Evolutionary conservation across 2,113 vertebrate genomes (phyloP).

Genomic region (Collichthys lucidus): DNA sequence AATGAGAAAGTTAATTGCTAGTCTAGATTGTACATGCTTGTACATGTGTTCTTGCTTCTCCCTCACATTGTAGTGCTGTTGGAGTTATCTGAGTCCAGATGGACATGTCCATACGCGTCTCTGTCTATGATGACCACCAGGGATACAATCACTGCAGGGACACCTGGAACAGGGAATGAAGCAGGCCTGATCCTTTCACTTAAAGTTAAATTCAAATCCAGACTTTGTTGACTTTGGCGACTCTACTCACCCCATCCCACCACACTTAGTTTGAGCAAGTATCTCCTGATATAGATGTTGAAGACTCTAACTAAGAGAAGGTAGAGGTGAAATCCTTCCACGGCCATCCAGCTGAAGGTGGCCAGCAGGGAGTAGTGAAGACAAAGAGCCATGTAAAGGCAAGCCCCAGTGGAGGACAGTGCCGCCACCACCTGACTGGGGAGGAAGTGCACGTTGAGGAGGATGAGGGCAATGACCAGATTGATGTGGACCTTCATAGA

Average conservation of each 20-base stretch:
- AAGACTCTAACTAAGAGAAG: slow-evolving; percentile 78
- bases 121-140: slow-evolving; percentile 46
- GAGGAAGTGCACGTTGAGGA: slow-evolving; percentile 74
- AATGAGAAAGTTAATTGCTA: background rate
- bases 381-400: slow-evolving; percentile 54
- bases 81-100: background rate
- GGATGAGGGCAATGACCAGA: slow-evolving; percentile 65
- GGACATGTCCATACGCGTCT: slow-evolving; percentile 14
- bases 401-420: slow-evolving; percentile 1
- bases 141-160: slow-evolving; percentile 70
- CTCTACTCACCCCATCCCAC: slow-evolving; percentile 81
- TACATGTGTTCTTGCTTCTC: background rate
- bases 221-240: background rate
- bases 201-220: too few relatives aligned
- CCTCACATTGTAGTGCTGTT: slow-evolving; percentile 48
- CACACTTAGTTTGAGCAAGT: slow-evolving; percentile 78
- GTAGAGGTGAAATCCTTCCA: slow-evolving; percentile 83
- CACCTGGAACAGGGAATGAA: slow-evolving; percentile 57
- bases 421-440: slow-evolving; percentile 20
- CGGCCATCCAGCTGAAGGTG: slow-evolving; percentile 79
- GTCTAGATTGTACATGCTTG: background rate
- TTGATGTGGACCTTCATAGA: slow-evolving; percentile 72
- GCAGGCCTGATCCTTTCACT: background rate
- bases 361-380: slow-evolving; percentile 79
- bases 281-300: slow-evolving; percentile 82